Base-by-base conservation (phyloP, 2,797 vertebrate species). In the Astyanax mexicanus region DNA sequence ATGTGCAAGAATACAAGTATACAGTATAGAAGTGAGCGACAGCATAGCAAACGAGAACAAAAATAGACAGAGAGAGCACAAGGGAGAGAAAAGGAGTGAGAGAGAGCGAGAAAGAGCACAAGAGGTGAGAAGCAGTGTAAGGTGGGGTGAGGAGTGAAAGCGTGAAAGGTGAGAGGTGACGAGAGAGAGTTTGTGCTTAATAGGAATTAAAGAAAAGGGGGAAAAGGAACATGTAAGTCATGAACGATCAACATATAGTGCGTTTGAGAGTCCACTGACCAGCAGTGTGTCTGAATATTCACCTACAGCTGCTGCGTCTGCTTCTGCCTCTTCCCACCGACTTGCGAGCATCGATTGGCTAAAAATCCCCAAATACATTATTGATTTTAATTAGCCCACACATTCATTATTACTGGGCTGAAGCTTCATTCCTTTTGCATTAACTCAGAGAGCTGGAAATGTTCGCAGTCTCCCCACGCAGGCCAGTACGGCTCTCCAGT, bases 331-430 rank as follows among this genome's bases (percentile, higher is more conserved):
- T 32, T 60, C 23, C 8, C 29, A 67, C 64, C 32, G 79, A 74
- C 42, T 38, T 57, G 58, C 40, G 61, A 40, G 55, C 40, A 78
- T 40, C 45, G 74, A 67, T 69, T 74, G 13, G 42, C 15, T 51
- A 51, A 80, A 75, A 71, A 76, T 65, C 69, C 57, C 60, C 60
- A 60, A 82, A 68, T 77, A 64, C 65, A 70, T 80, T 71, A 84
- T 73, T 81, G 77, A 84, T 83, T 84, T 80, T 80, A 83, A 82
- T 86, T 80, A 83, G 78, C 77, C 72, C 60, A 67, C 66, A 72
- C 83, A 76, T 72, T 79, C 72, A 69, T 78, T 82, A 81, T 80
- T 83, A 75, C 77, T 66, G 32, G 47, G 60, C 62, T 40, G 73
- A 75, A 58, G 47, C 38, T 55, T 69, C 58, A 77, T 67, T 82